Evolutionary conservation across 1,140 invertebrate genomes (phyloP), one percentile per base, ranked within the genome.

Genomic region (Babylonia areolata): DNA sequence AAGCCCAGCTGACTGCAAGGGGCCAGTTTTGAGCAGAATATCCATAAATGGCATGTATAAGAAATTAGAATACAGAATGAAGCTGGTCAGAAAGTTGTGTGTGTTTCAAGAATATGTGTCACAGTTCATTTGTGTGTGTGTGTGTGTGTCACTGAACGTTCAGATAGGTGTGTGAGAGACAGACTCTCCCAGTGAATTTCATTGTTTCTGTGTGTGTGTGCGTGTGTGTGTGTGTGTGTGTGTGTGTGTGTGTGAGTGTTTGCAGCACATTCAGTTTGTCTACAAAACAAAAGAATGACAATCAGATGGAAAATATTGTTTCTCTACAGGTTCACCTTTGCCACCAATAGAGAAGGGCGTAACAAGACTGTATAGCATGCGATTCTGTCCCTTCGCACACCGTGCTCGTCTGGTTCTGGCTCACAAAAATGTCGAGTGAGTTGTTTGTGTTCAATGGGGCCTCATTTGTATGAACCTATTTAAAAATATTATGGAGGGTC

Each of bases 331-430:
- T 75, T 96, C 96, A 2, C 89, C 93, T 2, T 95, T 95, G 6
- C 97, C 97, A 0, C 95, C 96, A 2, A 87, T 96, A 0, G 92
- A 95, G 40, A 93, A 95, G 87, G 97, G 96, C 6, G 96, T 96
- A 91, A 90, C 98, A 73, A 95, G 97, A 1, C 93, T 98, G 0
- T 98, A 98, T 92, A 97, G 96, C 81, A 99, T 97, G 97, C 95
- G 97, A 87, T 98, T 97, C 93, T 99, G 98, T 93, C 98, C 98
- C 0, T 99, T 96, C 92, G 97, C 97, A 0, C 97, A 98, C 91
- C 95, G 98, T 86, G 96, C 97, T 37, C 95, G 97, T 87, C 95
- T 99, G 12, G 96, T 97, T 1, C 93, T 98, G 23, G 96, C 96
- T 87, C 97, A 97, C 31, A 98, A 98, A 94, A 96, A 97, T 87